A percentile compares a stretch with the other conserved stretches of the same genome.
These are phyloP conservation scores for Centrocercus urophasianus DNA, from an alignment of 2,113 vertebrate genomes.

Conservation along the genomic window DNA sequence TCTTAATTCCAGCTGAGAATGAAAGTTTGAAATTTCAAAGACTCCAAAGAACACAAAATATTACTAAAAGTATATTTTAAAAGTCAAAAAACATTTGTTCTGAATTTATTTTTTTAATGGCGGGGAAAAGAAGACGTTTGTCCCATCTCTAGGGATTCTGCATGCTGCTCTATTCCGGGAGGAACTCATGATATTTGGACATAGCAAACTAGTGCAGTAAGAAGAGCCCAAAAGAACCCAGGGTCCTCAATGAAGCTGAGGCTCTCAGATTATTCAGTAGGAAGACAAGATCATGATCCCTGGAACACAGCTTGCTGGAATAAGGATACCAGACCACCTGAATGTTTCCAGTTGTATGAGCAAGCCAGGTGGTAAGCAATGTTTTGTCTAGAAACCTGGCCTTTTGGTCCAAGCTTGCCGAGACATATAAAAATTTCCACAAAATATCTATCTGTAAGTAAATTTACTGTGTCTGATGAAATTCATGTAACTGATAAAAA, in stretches of 20 bases:
- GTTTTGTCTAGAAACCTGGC: not conserved
- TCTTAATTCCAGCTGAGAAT: not conserved
- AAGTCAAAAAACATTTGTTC: not conserved
- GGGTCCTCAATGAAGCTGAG: not conserved
- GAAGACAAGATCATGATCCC: not conserved
- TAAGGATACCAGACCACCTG: not conserved
- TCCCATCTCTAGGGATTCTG: not conserved
- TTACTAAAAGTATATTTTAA: not conserved
- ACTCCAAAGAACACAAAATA: not conserved
- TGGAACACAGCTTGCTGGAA: not conserved
- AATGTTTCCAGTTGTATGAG: not conserved
- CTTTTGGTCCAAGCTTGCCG: not conserved
- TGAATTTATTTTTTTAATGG: not conserved
- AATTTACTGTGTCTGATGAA: not conserved
- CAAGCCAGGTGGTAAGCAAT: not conserved
- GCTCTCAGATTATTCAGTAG: not conserved
- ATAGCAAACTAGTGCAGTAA: not conserved
- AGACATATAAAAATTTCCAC: not conserved
- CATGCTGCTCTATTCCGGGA: not conserved
- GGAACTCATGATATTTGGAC: not conserved
- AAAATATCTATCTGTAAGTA: not conserved
- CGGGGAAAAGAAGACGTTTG: not conserved
- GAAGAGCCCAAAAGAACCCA: not conserved
- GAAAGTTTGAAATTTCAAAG: conserved; percentile 3
- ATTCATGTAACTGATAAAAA: not conserved